Evolutionary conservation across 2,113 vertebrate genomes (phyloP).

Genomic region (Oreocharis arfaki): DNA sequence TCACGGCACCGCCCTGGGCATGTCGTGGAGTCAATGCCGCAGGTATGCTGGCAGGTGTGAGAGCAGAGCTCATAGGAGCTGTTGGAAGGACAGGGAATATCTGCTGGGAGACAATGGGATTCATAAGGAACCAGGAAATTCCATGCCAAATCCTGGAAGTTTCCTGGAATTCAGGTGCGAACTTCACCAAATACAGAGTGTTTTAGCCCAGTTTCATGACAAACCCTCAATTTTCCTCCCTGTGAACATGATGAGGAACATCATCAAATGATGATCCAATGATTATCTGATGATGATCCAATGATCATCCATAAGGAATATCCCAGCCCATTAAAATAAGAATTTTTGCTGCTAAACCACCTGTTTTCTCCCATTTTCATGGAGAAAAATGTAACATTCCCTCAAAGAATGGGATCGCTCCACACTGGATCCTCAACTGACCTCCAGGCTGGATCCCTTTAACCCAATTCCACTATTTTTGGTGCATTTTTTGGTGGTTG

Average conservation of each 20-base stretch:
- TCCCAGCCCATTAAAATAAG: not conserved
- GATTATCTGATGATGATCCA: not conserved
- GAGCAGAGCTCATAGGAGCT: slow-evolving; percentile 34
- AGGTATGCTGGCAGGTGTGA: not conserved
- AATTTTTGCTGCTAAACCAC: not conserved
- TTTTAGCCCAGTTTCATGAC: not conserved
- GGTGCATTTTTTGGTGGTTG: not conserved
- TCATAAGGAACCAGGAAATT: not conserved
- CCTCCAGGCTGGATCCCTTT: not conserved
- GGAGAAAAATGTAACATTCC: not conserved
- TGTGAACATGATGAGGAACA: not conserved
- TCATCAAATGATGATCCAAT: not conserved
- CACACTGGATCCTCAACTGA: rapidly evolving
- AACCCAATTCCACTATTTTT: not conserved
- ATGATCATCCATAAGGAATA: not conserved
- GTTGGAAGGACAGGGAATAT: not conserved
- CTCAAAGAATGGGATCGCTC: not conserved
- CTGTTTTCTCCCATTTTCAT: rapidly evolving
- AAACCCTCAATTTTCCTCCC: not conserved
- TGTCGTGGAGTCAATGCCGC: rapidly evolving
- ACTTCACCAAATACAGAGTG: not conserved
- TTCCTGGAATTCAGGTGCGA: not conserved
- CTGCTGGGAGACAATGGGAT: not conserved
- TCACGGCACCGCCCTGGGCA: not conserved
- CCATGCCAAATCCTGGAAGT: not conserved